Evolutionary conservation across 2,797 vertebrate species (phyloP), one percentile per base, ranked within the genome.

Genomic region (Botia kubotai): DNA sequence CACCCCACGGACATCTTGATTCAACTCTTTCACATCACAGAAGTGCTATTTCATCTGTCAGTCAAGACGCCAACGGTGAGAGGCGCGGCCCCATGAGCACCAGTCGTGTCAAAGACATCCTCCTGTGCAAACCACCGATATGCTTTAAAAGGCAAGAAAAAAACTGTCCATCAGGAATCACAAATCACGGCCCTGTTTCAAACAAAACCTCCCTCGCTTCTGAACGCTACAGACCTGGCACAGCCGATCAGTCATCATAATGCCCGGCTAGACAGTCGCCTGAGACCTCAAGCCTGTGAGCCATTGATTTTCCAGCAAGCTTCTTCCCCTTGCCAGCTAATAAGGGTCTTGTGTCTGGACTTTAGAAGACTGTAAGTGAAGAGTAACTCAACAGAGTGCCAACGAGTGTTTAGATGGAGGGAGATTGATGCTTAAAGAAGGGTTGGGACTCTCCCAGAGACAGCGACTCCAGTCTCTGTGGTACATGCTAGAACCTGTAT

Each of bases 231-330:
- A 72, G 58, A 63, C 39, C 80, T 68, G 50, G 73, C 81, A 73
- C n/a, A 29, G 52, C 82, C 63, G 36, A 85, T 85, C 82, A 78
- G 81, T 86, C 86, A 82, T 84, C 68, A 14, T 81, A 86, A 86
- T 86, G 80, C 80, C 76, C 53, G 79, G 76, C 75, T 79, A 84
- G 75, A 75, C 69, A 29, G 21, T 69, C n/a, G 26, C n/a, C 26
- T 43, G 77, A 83, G 68, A 76, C 81, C 43, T 1, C 57, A n/a
- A 46, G 65, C 67, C 83, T 81, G 70, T 46, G 75, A 81, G 52
- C 77, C 82, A 86, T 86, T 79, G 86, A 87, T 84, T 87, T 86
- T 84, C 82, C 80, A 70, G 78, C 72, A 74, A 76, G 68, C 79
- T 84, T 86, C 82, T 82, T 46, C 72, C 39, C 55, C 77, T 29